phyloP scores from a whole-genome alignment of 2,113 vertebrate genomes.

The Hippotragus niger region DNA sequence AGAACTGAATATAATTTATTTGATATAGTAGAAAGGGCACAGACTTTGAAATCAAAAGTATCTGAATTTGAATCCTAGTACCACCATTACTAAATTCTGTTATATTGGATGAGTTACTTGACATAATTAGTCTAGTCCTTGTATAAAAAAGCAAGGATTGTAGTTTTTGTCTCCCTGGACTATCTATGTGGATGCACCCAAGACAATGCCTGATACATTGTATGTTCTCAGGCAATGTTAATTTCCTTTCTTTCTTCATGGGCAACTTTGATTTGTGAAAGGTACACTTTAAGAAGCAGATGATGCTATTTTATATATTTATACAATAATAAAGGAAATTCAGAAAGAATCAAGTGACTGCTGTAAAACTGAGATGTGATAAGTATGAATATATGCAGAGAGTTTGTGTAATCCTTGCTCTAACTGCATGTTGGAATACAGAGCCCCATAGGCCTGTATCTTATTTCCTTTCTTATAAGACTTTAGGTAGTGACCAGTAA shows the following conservation, averaged over 20 bases:
- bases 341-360: background rate
- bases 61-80: background rate
- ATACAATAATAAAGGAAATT: background rate
- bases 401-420: background rate
- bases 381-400: background rate
- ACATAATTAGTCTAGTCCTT: background rate
- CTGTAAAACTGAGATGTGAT: background rate
- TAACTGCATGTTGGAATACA: background rate
- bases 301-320: background rate
- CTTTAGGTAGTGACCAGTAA: background rate
- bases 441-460: background rate
- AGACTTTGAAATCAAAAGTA: constrained; percentile 9
- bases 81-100: background rate
- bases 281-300: background rate
- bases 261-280: constrained; percentile 5
- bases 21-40: background rate
- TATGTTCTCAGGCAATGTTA: background rate
- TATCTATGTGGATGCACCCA: background rate
- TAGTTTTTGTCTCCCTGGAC: background rate
- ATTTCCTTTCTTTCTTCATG: background rate
- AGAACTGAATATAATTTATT: background rate
- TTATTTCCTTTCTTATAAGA: background rate
- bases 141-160: background rate
- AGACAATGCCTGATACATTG: background rate
- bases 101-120: background rate